A percentile compares a stretch with the other conserved stretches of the same genome.
These are phyloP conservation scores for Eugnorisma glareosa DNA, from an alignment of 2,888 invertebrate genomes.

Conservation along the genomic window DNA sequence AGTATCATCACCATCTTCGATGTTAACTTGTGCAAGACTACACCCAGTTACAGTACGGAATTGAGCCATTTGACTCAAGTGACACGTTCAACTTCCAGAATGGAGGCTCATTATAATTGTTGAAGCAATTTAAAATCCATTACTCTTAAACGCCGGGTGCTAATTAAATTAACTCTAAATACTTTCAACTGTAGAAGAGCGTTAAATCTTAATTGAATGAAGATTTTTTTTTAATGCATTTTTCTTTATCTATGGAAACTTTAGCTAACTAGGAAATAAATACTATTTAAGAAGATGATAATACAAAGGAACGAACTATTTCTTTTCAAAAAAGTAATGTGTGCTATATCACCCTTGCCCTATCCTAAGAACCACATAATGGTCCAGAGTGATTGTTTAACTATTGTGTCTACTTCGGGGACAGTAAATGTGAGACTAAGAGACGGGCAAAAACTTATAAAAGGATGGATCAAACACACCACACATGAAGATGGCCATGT, in stretches of 20 bases:
- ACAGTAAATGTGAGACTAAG: not conserved
- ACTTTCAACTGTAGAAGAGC: conserved; percentile 8
- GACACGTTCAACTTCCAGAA: conserved; percentile 36
- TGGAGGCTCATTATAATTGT: conserved; percentile 55
- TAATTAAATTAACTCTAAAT: conserved; percentile 62
- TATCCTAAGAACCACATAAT: not conserved
- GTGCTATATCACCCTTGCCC: not conserved
- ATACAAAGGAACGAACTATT: not conserved
- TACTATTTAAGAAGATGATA: not conserved
- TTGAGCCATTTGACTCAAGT: conserved; percentile 49
- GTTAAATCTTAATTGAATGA: conserved; percentile 22
- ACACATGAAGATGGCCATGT: not conserved
- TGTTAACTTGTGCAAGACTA: not conserved
- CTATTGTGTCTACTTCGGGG: not conserved
- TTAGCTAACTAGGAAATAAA: not conserved
- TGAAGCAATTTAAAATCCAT: conserved; percentile 66
- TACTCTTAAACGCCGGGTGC: conserved; percentile 46
- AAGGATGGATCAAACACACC: not conserved
- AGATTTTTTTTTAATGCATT: not conserved
- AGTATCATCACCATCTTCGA: not conserved
- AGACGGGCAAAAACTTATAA: not conserved
- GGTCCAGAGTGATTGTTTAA: not conserved
- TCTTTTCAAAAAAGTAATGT: not conserved
- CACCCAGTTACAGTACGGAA: conserved; percentile 10
- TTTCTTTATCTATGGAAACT: not conserved